Evolutionary conservation across 2,888 invertebrate genomes (phyloP), one percentile per base, ranked within the genome.

Genomic region (Epistrophella euchroma): DNA sequence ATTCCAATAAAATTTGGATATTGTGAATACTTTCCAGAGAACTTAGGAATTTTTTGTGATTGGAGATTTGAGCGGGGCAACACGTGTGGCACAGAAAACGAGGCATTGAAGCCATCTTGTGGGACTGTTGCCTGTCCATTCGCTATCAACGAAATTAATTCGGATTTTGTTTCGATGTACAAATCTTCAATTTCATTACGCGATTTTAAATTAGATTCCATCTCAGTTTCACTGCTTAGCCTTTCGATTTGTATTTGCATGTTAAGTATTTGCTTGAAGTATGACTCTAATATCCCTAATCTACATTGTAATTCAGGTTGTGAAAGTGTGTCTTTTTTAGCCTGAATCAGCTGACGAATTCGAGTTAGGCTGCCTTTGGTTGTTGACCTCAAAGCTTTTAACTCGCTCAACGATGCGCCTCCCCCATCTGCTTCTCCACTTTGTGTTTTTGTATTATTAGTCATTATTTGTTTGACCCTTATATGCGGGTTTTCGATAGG

Each of bases 161-260:
- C 22, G 25, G 68, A 68, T 11, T 68, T 68, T 19, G 22, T n/a
- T n/a, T 68, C 52, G 22, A 68, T 32, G 13, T 68, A 40, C 10
- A 68, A 22, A n/a, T 68, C 52, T 37, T 68, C 68, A 37, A 68
- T 68, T 11, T 68, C 68, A 52, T 52, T 68, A 9, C 37, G 15
- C 11, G 17, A n/a, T n/a, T 37, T 68, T 13, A 22, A 22, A 50
- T 50, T 50, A 4, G 50, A 22, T 50, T 50, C 25, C 11, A 22
- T 3, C 0, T 50, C 50, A 0, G 22, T 50, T 4, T 4, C 11
- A 37, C 37, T 37, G 11, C 37, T 37, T 37, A 37, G 10, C 37
- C 1, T 40, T 40, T 40, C 40, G 4, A 40, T 40, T 15, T 40
- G 40, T 15, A 40, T 40, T 40, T 40, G 40, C 15, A 4, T 40